These are phyloP conservation scores for Minunthozetes semirufus DNA, from an alignment of 2,888 invertebrate species.

Conservation along the genomic window DNA sequence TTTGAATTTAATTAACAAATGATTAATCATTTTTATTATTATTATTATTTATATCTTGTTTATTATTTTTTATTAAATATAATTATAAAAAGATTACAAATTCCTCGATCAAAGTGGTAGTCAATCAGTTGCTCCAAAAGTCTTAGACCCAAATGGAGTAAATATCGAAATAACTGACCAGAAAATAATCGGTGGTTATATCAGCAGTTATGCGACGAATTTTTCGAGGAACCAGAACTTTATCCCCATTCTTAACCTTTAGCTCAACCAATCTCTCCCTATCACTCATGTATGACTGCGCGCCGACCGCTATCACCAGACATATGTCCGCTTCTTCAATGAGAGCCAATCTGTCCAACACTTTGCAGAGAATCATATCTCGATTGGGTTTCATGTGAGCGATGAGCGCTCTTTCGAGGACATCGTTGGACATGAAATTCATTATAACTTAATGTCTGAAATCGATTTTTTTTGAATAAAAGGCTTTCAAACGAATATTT, in stretches of 20 bases:
- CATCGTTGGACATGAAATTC: conserved; percentile 11
- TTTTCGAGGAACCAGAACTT: conserved; percentile 15
- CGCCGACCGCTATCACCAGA: conserved; percentile 9
- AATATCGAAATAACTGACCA: conserved; percentile 22
- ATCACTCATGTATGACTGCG: conserved; percentile 23
- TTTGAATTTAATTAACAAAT: background rate
- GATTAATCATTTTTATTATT: too few relatives aligned
- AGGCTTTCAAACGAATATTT: background rate
- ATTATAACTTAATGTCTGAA: background rate
- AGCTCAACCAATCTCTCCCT: background rate
- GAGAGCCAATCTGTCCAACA: background rate
- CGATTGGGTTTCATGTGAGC: conserved; percentile 24
- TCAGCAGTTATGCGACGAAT: conserved; percentile 5
- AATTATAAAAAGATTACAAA: background rate
- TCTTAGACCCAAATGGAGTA: background rate
- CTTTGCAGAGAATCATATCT: conserved; percentile 23
- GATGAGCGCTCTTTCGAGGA: background rate
- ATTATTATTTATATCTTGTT: background rate
- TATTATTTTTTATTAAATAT: background rate
- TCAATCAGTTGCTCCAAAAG: too few relatives aligned
- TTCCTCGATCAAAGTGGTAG: too few relatives aligned
- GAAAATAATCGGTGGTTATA: conserved; percentile 21
- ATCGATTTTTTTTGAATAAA: background rate
- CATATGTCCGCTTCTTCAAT: conserved; percentile 20
- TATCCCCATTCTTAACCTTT: conserved; percentile 3